Conservation (phyloP, 2,797 vertebrate genomes). For the Xiphorhynchus erythropygius region DNA sequence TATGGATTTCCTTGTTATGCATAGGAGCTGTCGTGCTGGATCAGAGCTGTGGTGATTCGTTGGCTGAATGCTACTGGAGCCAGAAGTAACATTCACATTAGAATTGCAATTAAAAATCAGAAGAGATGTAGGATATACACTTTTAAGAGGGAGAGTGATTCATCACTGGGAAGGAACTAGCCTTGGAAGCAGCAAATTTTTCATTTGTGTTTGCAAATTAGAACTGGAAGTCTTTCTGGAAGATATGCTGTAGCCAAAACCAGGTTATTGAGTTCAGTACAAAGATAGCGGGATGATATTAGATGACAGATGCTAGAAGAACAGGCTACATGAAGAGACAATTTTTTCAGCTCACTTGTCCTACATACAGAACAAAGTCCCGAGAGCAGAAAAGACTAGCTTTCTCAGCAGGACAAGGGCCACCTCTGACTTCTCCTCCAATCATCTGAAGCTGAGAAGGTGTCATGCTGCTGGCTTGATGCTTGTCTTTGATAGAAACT, state of each 20-base stretch:
- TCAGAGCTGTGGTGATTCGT: background rate
- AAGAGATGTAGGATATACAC: background rate
- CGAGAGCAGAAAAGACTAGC: background rate
- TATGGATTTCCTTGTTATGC: background rate
- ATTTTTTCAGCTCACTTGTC: background rate
- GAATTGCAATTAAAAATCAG: conserved; percentile 11
- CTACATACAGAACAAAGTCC: background rate
- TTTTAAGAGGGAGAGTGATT: background rate
- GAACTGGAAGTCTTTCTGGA: background rate
- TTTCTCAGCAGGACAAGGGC: background rate
- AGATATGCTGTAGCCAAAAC: background rate
- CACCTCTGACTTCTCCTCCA: background rate
- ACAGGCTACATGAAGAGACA: background rate
- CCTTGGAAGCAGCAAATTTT: background rate
- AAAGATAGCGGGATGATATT: background rate
- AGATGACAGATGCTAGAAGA: background rate
- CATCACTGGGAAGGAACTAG: background rate
- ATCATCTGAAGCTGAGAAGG: background rate
- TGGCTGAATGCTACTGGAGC: background rate
- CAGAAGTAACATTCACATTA: background rate
- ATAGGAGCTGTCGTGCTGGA: background rate
- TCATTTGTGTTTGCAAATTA: background rate
- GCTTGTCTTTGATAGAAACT: background rate
- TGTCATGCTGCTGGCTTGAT: background rate
- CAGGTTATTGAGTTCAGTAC: background rate